Conservation (phyloP, 37 sponge, comb jelly and placozoan species). For the Aphrocallistes beatrix region DNA sequence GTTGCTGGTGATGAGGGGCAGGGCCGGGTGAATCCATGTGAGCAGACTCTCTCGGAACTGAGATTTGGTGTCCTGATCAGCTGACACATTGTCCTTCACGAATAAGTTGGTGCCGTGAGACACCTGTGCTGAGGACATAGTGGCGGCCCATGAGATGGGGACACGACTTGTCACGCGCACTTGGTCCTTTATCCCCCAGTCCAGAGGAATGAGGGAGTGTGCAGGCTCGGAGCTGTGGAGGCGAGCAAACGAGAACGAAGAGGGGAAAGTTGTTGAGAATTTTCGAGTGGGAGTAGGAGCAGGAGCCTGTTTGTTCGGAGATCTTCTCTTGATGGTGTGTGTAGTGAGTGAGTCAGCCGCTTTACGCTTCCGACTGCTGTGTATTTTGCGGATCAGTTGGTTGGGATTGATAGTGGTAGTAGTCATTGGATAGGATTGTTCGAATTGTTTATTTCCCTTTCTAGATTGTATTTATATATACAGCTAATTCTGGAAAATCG, state of each 20-base stretch:
- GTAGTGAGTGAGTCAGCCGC: neutral
- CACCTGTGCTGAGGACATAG: neutral
- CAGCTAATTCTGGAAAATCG: no score
- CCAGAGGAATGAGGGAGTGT: neutral
- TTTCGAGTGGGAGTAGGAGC: neutral
- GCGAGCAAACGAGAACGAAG: neutral
- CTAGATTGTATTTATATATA: no score
- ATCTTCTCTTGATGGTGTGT: neutral
- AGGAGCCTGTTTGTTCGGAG: neutral
- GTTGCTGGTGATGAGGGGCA: neutral
- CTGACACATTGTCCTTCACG: neutral
- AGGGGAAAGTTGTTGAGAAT: neutral
- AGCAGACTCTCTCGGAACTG: constrained; percentile 1
- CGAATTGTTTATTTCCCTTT: no score
- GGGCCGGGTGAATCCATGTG: neutral
- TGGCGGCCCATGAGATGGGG: neutral
- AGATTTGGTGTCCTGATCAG: neutral
- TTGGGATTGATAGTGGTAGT: neutral
- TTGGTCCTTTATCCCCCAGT: neutral
- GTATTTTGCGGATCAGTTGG: neutral
- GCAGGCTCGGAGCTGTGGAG: neutral
- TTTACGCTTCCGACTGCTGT: neutral
- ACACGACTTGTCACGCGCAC: neutral
- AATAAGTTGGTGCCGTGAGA: neutral
- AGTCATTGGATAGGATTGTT: no score